Conservation (phyloP, 2,113 vertebrate species). For the Mesitornis unicolor region DNA sequence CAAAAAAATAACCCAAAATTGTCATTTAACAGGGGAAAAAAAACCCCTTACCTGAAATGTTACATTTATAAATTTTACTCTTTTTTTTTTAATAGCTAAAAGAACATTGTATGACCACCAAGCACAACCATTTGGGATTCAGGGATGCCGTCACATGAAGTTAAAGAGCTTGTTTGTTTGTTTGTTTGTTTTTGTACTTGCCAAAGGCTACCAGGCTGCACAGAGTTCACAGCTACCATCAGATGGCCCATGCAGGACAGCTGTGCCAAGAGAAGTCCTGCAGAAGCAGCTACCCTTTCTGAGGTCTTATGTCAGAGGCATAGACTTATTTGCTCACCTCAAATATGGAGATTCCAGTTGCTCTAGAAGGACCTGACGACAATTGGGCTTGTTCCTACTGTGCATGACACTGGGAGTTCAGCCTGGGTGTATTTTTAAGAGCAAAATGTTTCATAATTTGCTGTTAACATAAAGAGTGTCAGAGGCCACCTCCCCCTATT, state of each 20-base stretch:
- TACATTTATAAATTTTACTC: too few species aligned
- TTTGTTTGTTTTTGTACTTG: neutral
- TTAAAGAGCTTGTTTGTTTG: neutral
- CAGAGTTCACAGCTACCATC: neutral
- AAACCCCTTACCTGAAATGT: neutral
- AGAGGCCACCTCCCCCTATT: accelerated
- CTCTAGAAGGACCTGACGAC: neutral
- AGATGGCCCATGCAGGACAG: neutral
- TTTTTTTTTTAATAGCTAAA: neutral
- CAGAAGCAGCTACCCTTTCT: accelerated
- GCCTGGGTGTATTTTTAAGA: neutral
- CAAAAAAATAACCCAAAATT: neutral
- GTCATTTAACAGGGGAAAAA: neutral
- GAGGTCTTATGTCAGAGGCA: too few species aligned
- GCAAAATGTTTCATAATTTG: neutral
- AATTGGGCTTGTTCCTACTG: neutral
- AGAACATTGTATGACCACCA: neutral
- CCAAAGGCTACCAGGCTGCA: neutral
- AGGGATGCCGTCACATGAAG: accelerated
- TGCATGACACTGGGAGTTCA: neutral
- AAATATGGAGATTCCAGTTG: neutral
- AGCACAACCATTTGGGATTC: neutral
- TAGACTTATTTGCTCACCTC: neutral
- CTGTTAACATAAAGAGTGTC: neutral
- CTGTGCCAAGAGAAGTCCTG: neutral